Evolutionary conservation across 2,113 vertebrate species (phyloP).

Genomic region (Cavia aperea): DNA sequence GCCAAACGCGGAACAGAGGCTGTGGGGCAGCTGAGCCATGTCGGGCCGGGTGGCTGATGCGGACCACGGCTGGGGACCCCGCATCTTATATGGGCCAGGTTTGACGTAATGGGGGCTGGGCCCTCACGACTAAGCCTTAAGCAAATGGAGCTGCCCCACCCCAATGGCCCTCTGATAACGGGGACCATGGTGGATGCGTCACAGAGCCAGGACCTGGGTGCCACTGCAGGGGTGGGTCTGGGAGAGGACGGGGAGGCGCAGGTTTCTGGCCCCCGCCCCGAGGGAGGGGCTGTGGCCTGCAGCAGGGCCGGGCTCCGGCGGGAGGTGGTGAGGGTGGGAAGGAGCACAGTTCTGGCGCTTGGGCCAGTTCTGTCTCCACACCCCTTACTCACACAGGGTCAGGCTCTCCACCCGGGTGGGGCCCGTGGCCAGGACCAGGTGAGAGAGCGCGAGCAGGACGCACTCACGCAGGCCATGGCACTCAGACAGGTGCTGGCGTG

Average conservation of each 20-base stretch:
- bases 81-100: conserved; percentile 48
- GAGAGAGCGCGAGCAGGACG: conserved; percentile 35
- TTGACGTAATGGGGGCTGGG: conserved; percentile 60
- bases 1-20: not conserved
- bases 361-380: conserved; percentile 27
- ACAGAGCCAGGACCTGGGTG: not conserved
- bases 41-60: not conserved
- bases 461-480: not conserved
- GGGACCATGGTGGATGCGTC: conserved; percentile 38
- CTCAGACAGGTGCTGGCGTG: not conserved
- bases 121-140: conserved; percentile 57
- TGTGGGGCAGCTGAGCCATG: conserved; percentile 43
- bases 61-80: not conserved
- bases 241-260: not conserved
- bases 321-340: not conserved
- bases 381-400: conserved; percentile 58
- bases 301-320: not conserved
- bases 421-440: conserved; percentile 16
- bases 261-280: not conserved
- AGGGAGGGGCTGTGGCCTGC: not conserved
- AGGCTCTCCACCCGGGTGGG: conserved; percentile 46
- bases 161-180: conserved; percentile 46
- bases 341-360: not conserved
- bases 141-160: conserved; percentile 57
- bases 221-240: not conserved